A percentile compares a stretch with the other conserved stretches of the same genome.
These are phyloP conservation scores for Dryococelus australis DNA, from an alignment of 2,888 invertebrate species.

Conservation along the genomic window DNA sequence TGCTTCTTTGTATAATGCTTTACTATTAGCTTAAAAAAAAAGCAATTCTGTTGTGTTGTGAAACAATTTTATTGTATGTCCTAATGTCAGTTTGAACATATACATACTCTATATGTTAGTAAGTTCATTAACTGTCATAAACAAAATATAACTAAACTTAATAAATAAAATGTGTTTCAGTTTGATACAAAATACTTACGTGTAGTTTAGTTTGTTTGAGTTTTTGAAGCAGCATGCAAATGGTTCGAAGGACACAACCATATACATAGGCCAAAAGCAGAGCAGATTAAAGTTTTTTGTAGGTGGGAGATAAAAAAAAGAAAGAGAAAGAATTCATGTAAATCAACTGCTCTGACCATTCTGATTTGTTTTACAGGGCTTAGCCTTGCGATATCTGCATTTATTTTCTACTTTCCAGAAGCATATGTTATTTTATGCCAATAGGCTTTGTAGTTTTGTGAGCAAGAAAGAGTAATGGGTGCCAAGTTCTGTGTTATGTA, in stretches of 20 bases:
- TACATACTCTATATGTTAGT: not conserved
- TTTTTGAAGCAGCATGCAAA: constrained; percentile 78
- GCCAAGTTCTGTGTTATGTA: too few relatives aligned
- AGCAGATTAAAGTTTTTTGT: constrained; percentile 72
- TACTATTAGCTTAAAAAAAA: not conserved
- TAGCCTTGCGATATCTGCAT: constrained; percentile 29
- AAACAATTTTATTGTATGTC: constrained; percentile 13
- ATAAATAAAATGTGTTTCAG: constrained; percentile 25
- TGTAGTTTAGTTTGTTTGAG: constrained; percentile 68
- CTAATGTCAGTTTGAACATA: not conserved
- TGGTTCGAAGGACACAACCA: constrained; percentile 81
- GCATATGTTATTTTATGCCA: too few relatives aligned
- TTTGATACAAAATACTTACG: constrained; percentile 68
- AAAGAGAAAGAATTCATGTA: constrained; percentile 63
- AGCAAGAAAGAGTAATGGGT: too few relatives aligned
- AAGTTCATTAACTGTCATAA: not conserved
- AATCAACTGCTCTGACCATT: constrained; percentile 40
- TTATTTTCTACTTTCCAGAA: not conserved
- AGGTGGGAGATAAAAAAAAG: constrained; percentile 65
- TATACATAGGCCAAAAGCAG: constrained; percentile 78
- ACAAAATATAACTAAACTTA: constrained; percentile 28
- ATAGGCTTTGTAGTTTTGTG: too few relatives aligned
- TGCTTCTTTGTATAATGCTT: not conserved
- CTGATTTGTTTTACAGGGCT: constrained; percentile 28
- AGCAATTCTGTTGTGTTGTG: not conserved